phyloP scores from a whole-genome alignment of 2,113 vertebrate genomes.

The Heterotis niloticus region DNA sequence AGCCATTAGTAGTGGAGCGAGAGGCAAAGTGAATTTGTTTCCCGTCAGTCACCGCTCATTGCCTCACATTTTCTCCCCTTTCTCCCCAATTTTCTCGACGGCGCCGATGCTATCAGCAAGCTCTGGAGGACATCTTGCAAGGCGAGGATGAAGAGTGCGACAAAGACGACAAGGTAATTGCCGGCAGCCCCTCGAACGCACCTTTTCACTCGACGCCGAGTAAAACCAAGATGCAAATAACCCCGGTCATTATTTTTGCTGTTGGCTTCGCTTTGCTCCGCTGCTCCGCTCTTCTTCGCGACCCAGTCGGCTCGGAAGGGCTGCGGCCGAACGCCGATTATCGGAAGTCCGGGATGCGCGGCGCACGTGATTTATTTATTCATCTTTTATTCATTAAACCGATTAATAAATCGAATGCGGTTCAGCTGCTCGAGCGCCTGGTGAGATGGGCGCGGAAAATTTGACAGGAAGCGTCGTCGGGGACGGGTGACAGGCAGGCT shows the following conservation, averaged over 20 bases:
- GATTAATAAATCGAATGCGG: background rate
- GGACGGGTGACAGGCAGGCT: background rate
- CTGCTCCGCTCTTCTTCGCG: background rate
- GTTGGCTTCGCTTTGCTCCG: constrained; percentile 56
- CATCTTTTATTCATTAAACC: background rate
- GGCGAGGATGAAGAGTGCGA: constrained; percentile 97
- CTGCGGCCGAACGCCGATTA: too few relatives aligned
- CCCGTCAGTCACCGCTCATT: constrained; percentile 47
- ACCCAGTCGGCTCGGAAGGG: background rate
- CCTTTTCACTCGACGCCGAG: constrained; percentile 73
- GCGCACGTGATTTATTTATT: background rate
- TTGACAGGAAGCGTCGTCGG: background rate
- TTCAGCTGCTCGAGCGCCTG: background rate
- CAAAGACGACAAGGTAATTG: constrained; percentile 99
- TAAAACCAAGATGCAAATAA: constrained; percentile 45
- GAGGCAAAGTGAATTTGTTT: constrained; percentile 8
- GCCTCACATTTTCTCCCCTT: constrained; percentile 7
- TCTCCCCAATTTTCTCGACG: background rate
- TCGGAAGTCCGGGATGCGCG: too few relatives aligned
- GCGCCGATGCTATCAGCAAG: constrained; percentile 63
- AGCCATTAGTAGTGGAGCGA: background rate
- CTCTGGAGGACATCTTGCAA: constrained; percentile 93
- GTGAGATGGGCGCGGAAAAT: background rate
- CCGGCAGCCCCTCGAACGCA: constrained; percentile 70
- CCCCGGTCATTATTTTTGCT: constrained; percentile 34